Percentiles rank a stretch among this genome's conserved stretches.
These are phyloP conservation scores for Ceratina australensis DNA, from an alignment of 1,140 invertebrate species.

Conservation along the genomic window DNA sequence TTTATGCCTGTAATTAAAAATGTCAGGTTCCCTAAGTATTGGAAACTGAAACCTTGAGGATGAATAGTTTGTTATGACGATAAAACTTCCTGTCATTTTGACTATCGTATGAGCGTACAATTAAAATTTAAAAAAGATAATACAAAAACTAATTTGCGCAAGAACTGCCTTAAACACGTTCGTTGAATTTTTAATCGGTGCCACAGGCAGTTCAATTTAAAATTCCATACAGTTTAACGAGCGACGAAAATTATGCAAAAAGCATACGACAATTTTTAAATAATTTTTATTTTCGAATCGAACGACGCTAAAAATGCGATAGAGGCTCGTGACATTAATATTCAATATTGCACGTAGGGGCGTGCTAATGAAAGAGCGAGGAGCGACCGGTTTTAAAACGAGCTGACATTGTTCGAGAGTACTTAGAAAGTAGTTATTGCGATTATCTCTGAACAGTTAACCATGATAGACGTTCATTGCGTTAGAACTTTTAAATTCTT, in stretches of 20 bases:
- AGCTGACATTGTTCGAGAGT: not conserved
- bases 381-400: constrained; percentile 2
- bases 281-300: not conserved
- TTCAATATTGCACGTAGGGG: not conserved
- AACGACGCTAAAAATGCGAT: not conserved
- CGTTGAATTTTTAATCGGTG: too few species aligned
- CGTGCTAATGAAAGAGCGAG: not conserved
- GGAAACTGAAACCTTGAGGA: too few species aligned
- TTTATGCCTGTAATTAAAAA: too few species aligned
- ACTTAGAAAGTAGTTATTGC: not conserved
- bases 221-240: not conserved
- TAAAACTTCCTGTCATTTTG: too few species aligned
- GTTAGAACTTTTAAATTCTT: not conserved
- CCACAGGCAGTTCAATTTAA: too few species aligned
- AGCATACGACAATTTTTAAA: not conserved
- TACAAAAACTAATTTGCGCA: too few species aligned
- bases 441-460: constrained; percentile 17
- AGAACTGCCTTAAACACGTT: too few species aligned
- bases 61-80: too few species aligned
- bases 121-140: too few species aligned
- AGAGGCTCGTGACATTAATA: not conserved
- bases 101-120: too few species aligned
- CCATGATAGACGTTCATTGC: constrained; percentile 14
- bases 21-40: too few species aligned
- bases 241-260: not conserved